Evolutionary conservation across 2,888 invertebrate species (phyloP).

Genomic region (Megastigmus dorsalis): DNA sequence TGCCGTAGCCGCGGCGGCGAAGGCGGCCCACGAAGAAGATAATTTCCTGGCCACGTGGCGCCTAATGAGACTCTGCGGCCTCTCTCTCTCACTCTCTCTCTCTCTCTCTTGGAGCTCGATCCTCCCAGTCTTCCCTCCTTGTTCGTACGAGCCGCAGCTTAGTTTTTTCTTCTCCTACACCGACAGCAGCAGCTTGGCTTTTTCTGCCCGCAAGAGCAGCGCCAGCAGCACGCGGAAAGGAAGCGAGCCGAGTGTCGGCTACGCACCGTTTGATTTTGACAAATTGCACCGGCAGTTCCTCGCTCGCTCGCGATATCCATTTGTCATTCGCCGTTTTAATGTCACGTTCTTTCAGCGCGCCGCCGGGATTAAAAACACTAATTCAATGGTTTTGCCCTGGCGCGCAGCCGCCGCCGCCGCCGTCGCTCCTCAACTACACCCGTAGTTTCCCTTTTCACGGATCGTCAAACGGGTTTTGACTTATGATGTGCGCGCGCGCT

Average conservation of each 20-base stretch:
- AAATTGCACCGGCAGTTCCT: slow-evolving; percentile 56
- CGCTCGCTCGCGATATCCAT: slow-evolving; percentile 34
- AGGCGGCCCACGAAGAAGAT: slow-evolving; percentile 58
- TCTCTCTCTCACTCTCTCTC: background rate
- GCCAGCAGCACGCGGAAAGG: background rate
- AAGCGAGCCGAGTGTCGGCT: background rate
- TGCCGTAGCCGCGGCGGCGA: too few relatives aligned
- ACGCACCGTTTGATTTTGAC: slow-evolving; percentile 58
- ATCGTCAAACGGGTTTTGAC: slow-evolving; percentile 45
- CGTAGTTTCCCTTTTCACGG: slow-evolving; percentile 34
- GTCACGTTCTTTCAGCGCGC: slow-evolving; percentile 10
- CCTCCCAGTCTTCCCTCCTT: background rate
- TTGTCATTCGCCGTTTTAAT: slow-evolving; percentile 46
- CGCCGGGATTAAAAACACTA: slow-evolving; percentile 44
- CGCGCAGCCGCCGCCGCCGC: background rate
- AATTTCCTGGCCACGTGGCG: slow-evolving; percentile 69
- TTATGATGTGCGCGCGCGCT: slow-evolving; percentile 27
- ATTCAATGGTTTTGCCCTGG: slow-evolving; percentile 25
- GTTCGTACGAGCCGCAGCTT: too few relatives aligned
- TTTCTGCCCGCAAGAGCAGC: too few relatives aligned
- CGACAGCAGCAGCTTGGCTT: background rate
- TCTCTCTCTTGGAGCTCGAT: background rate
- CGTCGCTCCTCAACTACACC: too few relatives aligned
- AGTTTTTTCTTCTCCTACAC: too few relatives aligned
- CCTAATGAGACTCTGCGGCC: slow-evolving; percentile 65